Base-by-base conservation (phyloP, 2,888 invertebrate genomes). In the Agrochola circellaris region DNA sequence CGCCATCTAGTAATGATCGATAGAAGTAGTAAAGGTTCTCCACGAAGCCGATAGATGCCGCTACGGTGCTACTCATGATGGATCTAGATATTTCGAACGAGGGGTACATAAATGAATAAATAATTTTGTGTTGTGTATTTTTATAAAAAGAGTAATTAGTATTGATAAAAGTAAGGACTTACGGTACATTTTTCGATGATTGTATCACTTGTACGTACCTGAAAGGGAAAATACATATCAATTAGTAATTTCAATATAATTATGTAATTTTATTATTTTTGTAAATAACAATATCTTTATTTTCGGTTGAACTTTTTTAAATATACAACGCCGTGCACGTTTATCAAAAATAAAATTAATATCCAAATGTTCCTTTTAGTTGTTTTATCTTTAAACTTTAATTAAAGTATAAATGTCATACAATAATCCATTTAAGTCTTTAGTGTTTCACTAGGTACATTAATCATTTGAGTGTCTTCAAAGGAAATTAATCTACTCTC, bases 41-140 rank as follows among this genome's bases (percentile, higher is more conserved):
- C 23, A 6, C 6, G 3, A 48, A 38, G n/a, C 66, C 88, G 83
- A 88, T 89, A 95, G 95, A 95, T 95, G 96, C 89, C 95, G 89
- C 80, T 89, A 81, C 74, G 56, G 51, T 60, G 20, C 62, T 69
- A 66, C 62, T 56, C 70, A 77, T 65, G 67, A 23, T 73, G 58
- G 54, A 85, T 86, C 58, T 67, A n/a, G 66, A 77, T 79, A 38
- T 66, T 77, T 45, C n/a, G 3, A 62, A 54, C 26, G 61, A 79
- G 83, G 91, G 91, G 91, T 92, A 76, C 89, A 92, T 91, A 90
- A 85, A 88, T 91, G 79, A 91, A 87, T 82, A 81, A 80, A 81
- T 83, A 79, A 89, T 75, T 26, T 61, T 78, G 73, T 81, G 65
- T 79, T 82, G 78, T 87, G 79, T 78, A 72, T 72, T 73, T 77